These are phyloP conservation scores for Pyrrhia umbra DNA, from an alignment of 2,888 invertebrate genomes.

Conservation along the genomic window DNA sequence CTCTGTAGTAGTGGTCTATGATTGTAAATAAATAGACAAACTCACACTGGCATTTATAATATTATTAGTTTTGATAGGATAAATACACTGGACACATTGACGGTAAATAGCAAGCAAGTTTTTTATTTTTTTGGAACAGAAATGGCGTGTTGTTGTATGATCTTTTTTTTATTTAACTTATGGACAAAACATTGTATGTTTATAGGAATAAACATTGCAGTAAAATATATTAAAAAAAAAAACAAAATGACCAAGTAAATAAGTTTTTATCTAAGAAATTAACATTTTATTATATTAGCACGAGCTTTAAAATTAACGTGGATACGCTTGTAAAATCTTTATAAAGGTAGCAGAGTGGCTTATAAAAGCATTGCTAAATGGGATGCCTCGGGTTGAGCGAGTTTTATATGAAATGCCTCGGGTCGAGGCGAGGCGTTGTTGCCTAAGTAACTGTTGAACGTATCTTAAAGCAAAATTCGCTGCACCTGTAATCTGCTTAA, in stretches of 20 bases:
- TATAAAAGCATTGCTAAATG: slow-evolving; percentile 14
- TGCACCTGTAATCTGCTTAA: neutral
- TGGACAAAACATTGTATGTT: neutral
- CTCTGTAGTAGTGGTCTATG: neutral
- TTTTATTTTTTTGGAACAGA: too few relatives aligned
- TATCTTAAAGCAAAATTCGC: neutral
- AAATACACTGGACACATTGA: too few relatives aligned
- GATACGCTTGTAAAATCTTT: slow-evolving; percentile 30
- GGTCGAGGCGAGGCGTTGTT: neutral
- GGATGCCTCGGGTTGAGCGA: neutral
- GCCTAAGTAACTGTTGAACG: neutral
- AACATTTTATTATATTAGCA: slow-evolving; percentile 23
- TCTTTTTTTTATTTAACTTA: neutral
- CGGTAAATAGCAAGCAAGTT: too few relatives aligned
- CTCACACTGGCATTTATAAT: too few relatives aligned
- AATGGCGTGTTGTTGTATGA: too few relatives aligned
- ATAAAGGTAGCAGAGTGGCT: neutral
- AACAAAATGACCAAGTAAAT: slow-evolving; percentile 21
- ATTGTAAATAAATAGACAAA: too few relatives aligned
- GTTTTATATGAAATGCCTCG: slow-evolving; percentile 4
- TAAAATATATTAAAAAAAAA: neutral
- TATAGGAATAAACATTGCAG: neutral
- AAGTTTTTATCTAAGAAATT: neutral
- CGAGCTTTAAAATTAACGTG: slow-evolving; percentile 21
- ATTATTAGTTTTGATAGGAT: too few relatives aligned